Evolutionary conservation across 2,113 vertebrate species (phyloP).

Genomic region (Hydrolagus affinis): DNA sequence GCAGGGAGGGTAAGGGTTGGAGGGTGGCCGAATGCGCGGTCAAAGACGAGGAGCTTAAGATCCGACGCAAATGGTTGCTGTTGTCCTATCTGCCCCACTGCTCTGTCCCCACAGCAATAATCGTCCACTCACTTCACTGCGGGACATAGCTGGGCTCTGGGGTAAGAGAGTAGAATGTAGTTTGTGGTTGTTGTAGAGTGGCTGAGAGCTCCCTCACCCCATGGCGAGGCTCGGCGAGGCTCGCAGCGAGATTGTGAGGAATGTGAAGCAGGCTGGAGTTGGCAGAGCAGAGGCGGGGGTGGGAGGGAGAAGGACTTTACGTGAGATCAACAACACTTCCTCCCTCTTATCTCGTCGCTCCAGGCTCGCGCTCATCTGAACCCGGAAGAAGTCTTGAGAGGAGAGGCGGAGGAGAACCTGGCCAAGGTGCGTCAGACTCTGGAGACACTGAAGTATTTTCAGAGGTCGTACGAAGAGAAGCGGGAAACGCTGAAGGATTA

Average conservation of each 20-base stretch:
- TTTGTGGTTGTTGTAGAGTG: conserved; percentile 30
- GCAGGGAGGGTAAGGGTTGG: too few species aligned
- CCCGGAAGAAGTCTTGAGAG: conserved; percentile 76
- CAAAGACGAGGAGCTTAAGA: neutral
- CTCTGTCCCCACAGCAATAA: too few species aligned
- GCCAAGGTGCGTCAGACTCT: conserved; percentile 56
- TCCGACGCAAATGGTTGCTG: neutral
- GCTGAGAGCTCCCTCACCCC: conserved; percentile 23
- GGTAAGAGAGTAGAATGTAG: conserved; percentile 9
- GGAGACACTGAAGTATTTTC: conserved; percentile 61
- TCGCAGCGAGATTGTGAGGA: neutral
- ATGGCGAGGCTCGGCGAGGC: neutral
- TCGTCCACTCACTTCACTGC: conserved; percentile 12
- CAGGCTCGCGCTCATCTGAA: conserved; percentile 67
- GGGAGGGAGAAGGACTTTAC: too few species aligned
- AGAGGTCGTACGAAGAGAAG: conserved; percentile 57
- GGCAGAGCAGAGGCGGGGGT: neutral
- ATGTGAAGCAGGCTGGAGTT: neutral
- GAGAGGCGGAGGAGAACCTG: conserved; percentile 69
- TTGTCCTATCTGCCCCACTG: neutral
- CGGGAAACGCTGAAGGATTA: conserved; percentile 56
- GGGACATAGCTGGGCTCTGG: neutral
- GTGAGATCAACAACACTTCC: too few species aligned
- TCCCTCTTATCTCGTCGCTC: conserved; percentile 9
- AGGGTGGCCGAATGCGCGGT: too few species aligned